Base-by-base conservation (phyloP, 2,113 vertebrate species). In the Felis chaus region DNA sequence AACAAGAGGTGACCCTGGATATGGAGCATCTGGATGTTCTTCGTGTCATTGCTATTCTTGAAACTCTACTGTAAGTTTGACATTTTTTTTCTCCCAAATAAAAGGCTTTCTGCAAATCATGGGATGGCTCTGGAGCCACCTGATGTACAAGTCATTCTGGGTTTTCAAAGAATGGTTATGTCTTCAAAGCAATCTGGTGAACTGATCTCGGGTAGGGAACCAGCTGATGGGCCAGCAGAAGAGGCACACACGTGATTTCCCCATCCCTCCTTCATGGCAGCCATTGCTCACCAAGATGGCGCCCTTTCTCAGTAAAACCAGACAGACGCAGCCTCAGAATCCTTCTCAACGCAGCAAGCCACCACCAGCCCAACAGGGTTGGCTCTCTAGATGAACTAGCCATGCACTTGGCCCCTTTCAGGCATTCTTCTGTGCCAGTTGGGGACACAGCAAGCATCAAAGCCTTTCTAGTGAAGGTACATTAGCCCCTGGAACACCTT, bases 201-300 rank as follows among this genome's bases (percentile, higher is more conserved):
- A 16, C 50, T 10, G 2, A 31, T 27, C 31, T 91, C n/a, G 29
- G 25, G 21, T 0, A 19, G 53, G 53, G 31, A 48, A 8, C 21
- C 27, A 14, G 68, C 50, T 18, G 65, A 12, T 2, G 2, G 83
- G 18, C 21, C 69, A 9, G 15, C 41, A 71, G 66, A 27, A 18
- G 36, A 41, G n/a, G 19, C 48, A 2, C 16, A 33, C 4, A 1
- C 12, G 0, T 0, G 31, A 19, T 0, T 19, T 12, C 8, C 66
- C 50, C 33, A 27, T 2, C 36, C 8, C 10, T 73, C 25, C 66
- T 13, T 65, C 15, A 1, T 0, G 3, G 39, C 16, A 3, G 19
- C 12, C 5, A 0, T 4, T 18, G 18, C 41, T 55, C 21, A 55
- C 6, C 29, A 31, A 78, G 19, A n/a, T 1, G 27, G 31, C 63